phyloP scores from a whole-genome alignment of 2,797 vertebrate genomes.

The Apodemus agrarius region DNA sequence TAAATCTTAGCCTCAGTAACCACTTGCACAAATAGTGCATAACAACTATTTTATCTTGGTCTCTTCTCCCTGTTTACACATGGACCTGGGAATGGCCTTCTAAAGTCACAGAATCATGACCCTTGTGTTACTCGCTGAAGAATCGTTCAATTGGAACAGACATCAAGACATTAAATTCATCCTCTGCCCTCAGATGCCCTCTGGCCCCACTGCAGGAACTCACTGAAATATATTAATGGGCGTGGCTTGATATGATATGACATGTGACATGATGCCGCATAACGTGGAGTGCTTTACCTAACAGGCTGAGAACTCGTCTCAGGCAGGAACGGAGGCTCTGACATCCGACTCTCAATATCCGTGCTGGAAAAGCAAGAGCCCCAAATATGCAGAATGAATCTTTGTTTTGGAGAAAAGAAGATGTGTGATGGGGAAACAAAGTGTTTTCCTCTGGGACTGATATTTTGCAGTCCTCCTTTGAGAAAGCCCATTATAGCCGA shows the following conservation, averaged over 20 bases:
- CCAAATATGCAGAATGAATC: neutral
- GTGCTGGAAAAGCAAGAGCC: neutral
- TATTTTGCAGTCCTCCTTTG: neutral
- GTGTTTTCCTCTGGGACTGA: neutral
- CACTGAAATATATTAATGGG: conserved; percentile 4
- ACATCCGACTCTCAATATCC: neutral
- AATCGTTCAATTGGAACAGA: neutral
- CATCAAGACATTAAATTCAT: conserved; percentile 17
- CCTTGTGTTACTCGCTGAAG: neutral
- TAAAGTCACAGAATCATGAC: neutral
- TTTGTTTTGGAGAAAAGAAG: conserved; percentile 18
- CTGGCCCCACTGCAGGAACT: neutral
- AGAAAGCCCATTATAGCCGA: neutral
- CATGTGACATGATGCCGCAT: neutral
- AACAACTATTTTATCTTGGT: neutral
- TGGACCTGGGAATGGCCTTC: neutral
- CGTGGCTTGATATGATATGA: neutral
- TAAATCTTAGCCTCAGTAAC: neutral
- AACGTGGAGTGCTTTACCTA: neutral
- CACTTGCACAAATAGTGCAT: conserved; percentile 8
- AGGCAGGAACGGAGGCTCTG: neutral
- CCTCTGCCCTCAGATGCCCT: conserved; percentile 30
- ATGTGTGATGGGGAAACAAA: neutral
- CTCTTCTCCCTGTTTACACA: neutral
- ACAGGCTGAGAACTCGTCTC: neutral